These are phyloP conservation scores for Oedothorax gibbosus DNA, from an alignment of 1,140 invertebrate species.

Conservation along the genomic window DNA sequence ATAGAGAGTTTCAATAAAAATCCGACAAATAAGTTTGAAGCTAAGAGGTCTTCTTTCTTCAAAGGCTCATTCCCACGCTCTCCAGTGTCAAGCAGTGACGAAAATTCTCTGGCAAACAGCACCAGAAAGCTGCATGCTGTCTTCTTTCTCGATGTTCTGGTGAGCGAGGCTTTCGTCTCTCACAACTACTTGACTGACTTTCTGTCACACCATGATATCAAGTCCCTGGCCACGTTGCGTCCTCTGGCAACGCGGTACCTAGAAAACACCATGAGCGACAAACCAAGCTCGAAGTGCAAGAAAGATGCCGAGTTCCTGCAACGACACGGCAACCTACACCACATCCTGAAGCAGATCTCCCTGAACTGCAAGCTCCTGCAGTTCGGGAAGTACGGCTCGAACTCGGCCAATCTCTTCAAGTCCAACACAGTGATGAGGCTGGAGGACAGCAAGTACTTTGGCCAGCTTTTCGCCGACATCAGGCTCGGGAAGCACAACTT, in stretches of 20 bases:
- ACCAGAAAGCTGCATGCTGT: conserved; percentile 13
- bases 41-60: neutral
- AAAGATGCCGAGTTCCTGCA: conserved; percentile 23
- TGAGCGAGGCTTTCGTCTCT: conserved; percentile 9
- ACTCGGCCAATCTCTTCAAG: neutral
- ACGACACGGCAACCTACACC: neutral
- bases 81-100: neutral
- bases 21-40: neutral
- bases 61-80: neutral
- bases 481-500: neutral
- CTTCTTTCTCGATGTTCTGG: conserved; percentile 37
- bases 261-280: neutral
- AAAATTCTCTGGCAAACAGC: neutral
- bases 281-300: neutral
- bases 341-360: conserved; percentile 18
- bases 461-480: conserved; percentile 14
- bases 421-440: neutral
- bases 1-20: neutral
- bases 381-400: neutral
- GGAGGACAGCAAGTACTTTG: conserved; percentile 24
- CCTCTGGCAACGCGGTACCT: neutral
- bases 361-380: conserved; percentile 21
- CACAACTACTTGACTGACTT: conserved; percentile 24
- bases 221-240: neutral
- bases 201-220: conserved; percentile 12